Conservation (phyloP, 2,113 vertebrate genomes). For the Zapornia atra region DNA sequence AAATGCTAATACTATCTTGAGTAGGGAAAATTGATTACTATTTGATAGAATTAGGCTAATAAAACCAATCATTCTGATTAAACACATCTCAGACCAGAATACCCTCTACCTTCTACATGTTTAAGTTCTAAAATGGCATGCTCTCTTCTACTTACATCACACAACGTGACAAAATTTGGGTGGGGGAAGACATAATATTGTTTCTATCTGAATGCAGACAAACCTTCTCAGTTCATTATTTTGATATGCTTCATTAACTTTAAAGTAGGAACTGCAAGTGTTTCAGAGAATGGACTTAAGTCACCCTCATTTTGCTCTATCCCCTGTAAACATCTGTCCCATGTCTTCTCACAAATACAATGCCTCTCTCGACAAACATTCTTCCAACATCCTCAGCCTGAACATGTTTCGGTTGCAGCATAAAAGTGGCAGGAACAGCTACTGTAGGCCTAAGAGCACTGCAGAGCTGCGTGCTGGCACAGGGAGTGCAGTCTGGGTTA, state of each 20-base stretch:
- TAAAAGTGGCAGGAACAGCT: background rate
- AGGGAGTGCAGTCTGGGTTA: background rate
- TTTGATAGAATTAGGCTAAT: conserved; percentile 9
- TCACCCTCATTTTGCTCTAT: background rate
- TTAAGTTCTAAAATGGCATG: background rate
- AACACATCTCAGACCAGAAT: background rate
- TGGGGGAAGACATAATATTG: background rate
- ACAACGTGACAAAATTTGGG: background rate
- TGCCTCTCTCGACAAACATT: background rate
- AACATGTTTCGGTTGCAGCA: background rate
- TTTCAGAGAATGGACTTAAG: background rate
- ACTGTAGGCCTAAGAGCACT: background rate
- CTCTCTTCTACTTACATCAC: background rate
- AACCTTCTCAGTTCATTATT: background rate
- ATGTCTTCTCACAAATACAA: background rate
- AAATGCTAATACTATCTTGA: conserved; percentile 7
- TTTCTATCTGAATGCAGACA: background rate
- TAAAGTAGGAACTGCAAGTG: background rate
- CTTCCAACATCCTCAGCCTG: background rate
- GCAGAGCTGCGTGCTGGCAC: background rate
- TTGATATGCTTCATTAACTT: background rate
- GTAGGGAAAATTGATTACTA: conserved; percentile 29
- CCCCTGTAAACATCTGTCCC: background rate
- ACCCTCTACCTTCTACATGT: background rate
- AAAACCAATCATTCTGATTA: background rate